Evolutionary conservation across 2,888 invertebrate species (phyloP), one percentile per base, ranked within the genome.

Genomic region (Calephelis perditalis): DNA sequence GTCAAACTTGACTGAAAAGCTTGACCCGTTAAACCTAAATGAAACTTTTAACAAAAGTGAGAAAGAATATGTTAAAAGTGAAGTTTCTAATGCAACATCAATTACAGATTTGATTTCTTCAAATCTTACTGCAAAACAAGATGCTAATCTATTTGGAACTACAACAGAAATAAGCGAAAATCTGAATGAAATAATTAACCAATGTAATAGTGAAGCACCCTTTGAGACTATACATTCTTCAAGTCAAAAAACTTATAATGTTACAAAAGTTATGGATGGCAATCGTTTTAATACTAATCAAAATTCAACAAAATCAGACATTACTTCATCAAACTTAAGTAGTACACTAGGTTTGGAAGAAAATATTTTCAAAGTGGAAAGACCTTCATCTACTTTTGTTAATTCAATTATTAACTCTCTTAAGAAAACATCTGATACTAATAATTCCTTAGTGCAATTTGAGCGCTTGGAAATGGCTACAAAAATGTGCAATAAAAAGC

Each of bases 361-460:
- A 40, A 15, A 47, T 11, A 47, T 40, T 52, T 40, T 9, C 5
- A 37, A 59, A 37, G 36, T 45, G 11, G 63, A 36, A 36, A 54
- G 54, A 7, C 36, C 36, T 11, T 54, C 54, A 7, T 36, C 54
- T 36, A 54, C 35, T 36, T 67, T 79, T 35, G 74, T 79, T 0
- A 76, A 62, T 59, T 81, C 76, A 73, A 75, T 79, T 35, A 70
- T 81, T 10, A 71, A 71, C 45, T 76, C 79, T 4, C 63, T 78
- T 1, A 77, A 78, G 65, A 67, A 70, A 9, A 73, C 68, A 0
- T 64, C 72, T 7, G 70, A 71, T 10, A 77, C 72, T 60, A 77
- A 86, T 47, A 75, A 67, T 59, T 88, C 88, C 0, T 67, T 86
- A 7, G 71, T 69, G 5, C 81, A 84, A 55, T 86, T 86, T 63